A percentile compares a stretch with the other conserved stretches of the same genome.
phyloP scores from a whole-genome alignment of 2,113 vertebrate species.

The Ceratotherium simum region DNA sequence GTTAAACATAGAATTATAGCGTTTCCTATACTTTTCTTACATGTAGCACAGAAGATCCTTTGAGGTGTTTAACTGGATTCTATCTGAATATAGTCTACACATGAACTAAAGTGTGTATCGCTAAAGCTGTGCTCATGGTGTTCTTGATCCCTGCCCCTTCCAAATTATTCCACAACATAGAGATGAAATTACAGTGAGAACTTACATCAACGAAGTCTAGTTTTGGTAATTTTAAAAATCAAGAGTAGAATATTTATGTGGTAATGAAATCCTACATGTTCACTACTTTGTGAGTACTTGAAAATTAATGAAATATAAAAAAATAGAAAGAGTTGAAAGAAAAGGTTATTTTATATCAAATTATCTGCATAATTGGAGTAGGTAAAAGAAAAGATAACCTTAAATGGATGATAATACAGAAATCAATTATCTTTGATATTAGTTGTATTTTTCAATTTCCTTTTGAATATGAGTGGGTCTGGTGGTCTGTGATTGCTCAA shows the following conservation, averaged over 20 bases:
- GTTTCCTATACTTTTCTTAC: neutral
- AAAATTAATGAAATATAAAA: neutral
- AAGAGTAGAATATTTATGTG: neutral
- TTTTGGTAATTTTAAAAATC: slow-evolving; percentile 49
- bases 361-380: neutral
- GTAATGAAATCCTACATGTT: neutral
- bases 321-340: neutral
- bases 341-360: neutral
- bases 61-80: neutral
- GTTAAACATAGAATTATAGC: neutral
- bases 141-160: neutral
- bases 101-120: neutral
- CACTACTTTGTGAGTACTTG: neutral
- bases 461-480: neutral
- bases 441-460: neutral
- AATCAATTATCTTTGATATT: neutral
- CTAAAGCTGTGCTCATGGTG: neutral
- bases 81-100: neutral
- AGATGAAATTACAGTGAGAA: neutral
- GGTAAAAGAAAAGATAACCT: neutral
- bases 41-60: neutral
- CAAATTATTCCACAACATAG: neutral
- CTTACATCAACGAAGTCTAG: neutral
- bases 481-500: neutral
- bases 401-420: neutral